phyloP scores from a whole-genome alignment of 2,888 invertebrate species.

The Rhingia rostrata region DNA sequence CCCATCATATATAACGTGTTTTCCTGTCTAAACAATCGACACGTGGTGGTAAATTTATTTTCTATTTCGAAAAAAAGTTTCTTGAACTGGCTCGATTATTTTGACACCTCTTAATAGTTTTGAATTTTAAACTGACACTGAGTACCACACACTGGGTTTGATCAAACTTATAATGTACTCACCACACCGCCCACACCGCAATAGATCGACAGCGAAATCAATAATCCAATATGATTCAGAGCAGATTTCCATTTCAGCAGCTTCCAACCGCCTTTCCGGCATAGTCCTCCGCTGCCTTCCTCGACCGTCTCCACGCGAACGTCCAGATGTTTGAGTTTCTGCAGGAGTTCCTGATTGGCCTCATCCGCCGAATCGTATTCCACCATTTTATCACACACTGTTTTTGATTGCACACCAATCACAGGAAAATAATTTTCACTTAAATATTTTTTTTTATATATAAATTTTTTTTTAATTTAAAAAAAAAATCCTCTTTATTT shows the following conservation, averaged over 20 bases:
- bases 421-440: conserved; percentile 6
- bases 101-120: not conserved
- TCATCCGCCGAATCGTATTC: conserved; percentile 81
- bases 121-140: too few species aligned
- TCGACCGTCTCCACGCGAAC: conserved; percentile 79
- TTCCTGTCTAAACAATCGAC: not conserved
- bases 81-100: not conserved
- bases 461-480: conserved; percentile 25
- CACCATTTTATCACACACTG: conserved; percentile 68
- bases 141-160: not conserved
- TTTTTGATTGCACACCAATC: not conserved
- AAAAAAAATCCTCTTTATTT: conserved; percentile 6
- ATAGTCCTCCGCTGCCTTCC: conserved; percentile 80
- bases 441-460: not conserved
- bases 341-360: conserved; percentile 81
- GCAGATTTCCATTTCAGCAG: conserved; percentile 85
- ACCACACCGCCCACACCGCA: conserved; percentile 92
- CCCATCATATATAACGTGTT: not conserved
- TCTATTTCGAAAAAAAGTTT: not conserved
- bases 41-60: not conserved
- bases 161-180: conserved; percentile 80
- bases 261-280: conserved; percentile 83
- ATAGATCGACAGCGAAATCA: conserved; percentile 90
- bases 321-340: conserved; percentile 82
- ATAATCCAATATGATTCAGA: conserved; percentile 89